Base-by-base conservation (phyloP, 2,797 vertebrate genomes). In the Pseudochromis fuscus region DNA sequence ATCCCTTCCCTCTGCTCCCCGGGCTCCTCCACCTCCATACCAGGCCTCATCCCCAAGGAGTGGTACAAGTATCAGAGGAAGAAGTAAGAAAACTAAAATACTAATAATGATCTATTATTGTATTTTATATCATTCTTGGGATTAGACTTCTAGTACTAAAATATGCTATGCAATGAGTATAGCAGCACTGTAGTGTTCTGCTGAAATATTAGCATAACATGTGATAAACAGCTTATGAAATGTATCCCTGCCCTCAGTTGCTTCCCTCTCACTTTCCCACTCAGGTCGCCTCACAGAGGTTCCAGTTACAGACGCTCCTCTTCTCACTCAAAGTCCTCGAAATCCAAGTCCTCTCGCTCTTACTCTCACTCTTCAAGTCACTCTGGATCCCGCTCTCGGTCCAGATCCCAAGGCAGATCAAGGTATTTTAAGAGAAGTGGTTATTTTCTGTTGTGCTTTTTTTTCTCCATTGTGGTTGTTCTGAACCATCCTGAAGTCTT, bases 71-170 rank as follows among this genome's bases (percentile, higher is more conserved):
- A 96, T 53, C 95, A 97, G n/a, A 94, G 94, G 52, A 94, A 95
- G 61, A 92, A 94, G 16, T 96, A 95, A 77, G 96, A 98, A 87
- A 96, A 97, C 97, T 98, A 92, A 93, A 94, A n/a, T n/a, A n/a
- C n/a, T n/a, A n/a, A n/a, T n/a, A n/a, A n/a, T n/a, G n/a, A n/a
- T n/a, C n/a, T n/a, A n/a, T n/a, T n/a, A n/a, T n/a, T n/a, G n/a
- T n/a, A n/a, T n/a, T 40, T 18, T 40, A 6, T 7, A 40, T n/a
- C 38, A n/a, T 40, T n/a, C 2, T 19, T 42, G 15, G 12, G 13
- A 42, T n/a, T 18, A 42, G 12, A 38, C 4, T 18, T 38, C 15
- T 15, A 7, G 16, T n/a, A n/a, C 38, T 6, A 15, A 40, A 2
- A 6, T 18, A 16, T n/a, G 18, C 30, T 49, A 1, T 27, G 27